Evolutionary conservation across 2,888 invertebrate species (phyloP).

Genomic region (Apotomis betuletana): DNA sequence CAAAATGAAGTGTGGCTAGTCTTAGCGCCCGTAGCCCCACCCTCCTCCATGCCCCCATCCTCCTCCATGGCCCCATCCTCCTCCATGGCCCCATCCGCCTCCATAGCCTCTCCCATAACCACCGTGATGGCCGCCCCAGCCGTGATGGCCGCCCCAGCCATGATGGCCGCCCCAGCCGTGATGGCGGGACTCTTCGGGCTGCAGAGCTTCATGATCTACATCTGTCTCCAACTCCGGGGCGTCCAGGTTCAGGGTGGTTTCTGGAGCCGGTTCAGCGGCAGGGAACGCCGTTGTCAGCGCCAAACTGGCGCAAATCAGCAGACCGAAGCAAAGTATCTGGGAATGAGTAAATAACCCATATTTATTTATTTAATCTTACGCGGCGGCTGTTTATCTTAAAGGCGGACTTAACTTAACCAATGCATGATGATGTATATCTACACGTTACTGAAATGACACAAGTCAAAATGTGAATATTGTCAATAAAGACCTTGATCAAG

Average conservation of each 20-base stretch:
- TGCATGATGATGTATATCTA: too few relatives aligned
- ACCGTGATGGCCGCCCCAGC: not conserved
- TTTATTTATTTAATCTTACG: too few relatives aligned
- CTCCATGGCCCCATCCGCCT: not conserved
- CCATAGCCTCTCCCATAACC: not conserved
- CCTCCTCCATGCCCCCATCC: slow-evolving; percentile 13
- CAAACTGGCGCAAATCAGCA: slow-evolving; percentile 17
- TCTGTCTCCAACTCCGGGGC: not conserved
- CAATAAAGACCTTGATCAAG: too few relatives aligned
- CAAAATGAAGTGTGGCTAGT: not conserved
- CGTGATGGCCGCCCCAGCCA: not conserved
- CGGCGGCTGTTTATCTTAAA: too few relatives aligned
- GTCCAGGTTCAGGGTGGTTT: not conserved
- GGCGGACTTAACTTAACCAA: too few relatives aligned
- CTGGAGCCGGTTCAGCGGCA: slow-evolving; percentile 6
- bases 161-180: not conserved
- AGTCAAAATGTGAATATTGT: too few relatives aligned
- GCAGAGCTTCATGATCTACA: not conserved
- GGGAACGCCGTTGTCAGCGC: slow-evolving; percentile 18
- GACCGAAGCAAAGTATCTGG: slow-evolving; percentile 15
- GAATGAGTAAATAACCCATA: not conserved
- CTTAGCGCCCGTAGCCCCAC: not conserved
- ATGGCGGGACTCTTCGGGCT: slow-evolving; percentile 15
- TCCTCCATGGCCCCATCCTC: not conserved
- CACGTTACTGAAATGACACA: too few relatives aligned